phyloP scores from a whole-genome alignment of 2,797 vertebrate genomes.

The Hypotaenidia okinawae region DNA sequence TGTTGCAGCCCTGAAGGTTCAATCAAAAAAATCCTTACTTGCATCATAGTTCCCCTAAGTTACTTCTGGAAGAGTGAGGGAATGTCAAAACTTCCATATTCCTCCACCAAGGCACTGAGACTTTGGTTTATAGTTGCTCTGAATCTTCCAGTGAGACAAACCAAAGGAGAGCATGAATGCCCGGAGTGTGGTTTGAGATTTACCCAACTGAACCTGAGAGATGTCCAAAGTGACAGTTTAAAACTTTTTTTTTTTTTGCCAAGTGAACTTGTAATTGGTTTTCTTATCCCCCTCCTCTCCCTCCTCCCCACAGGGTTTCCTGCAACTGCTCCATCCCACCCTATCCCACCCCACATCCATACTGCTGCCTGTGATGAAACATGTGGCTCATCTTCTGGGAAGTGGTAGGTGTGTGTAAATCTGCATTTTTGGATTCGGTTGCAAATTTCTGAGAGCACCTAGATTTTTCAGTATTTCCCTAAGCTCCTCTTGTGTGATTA shows the following conservation, averaged over 20 bases:
- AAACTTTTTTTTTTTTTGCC: not conserved
- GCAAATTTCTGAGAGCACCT: not conserved
- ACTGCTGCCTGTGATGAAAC: not conserved
- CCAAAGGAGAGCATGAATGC: not conserved
- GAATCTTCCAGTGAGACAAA: not conserved
- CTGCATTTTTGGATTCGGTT: not conserved
- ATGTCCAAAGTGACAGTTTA: not conserved
- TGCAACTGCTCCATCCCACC: not conserved
- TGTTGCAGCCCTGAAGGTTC: not conserved
- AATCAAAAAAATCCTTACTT: not conserved
- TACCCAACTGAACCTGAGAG: not conserved
- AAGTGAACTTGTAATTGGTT: not conserved
- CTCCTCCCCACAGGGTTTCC: not conserved
- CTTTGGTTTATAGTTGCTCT: not conserved
- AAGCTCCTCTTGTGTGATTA: not conserved
- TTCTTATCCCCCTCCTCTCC: not conserved
- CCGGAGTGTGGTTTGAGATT: not conserved
- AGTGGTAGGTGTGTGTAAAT: not conserved
- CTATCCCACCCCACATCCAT: fast-evolving
- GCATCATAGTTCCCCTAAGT: not conserved
- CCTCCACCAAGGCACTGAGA: not conserved
- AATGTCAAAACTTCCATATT: not conserved
- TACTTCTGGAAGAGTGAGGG: not conserved
- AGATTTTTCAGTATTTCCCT: not conserved
- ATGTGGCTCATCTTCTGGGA: fast-evolving